phyloP scores from a whole-genome alignment of 2,888 invertebrate species.

The Acrobasis suavella region DNA sequence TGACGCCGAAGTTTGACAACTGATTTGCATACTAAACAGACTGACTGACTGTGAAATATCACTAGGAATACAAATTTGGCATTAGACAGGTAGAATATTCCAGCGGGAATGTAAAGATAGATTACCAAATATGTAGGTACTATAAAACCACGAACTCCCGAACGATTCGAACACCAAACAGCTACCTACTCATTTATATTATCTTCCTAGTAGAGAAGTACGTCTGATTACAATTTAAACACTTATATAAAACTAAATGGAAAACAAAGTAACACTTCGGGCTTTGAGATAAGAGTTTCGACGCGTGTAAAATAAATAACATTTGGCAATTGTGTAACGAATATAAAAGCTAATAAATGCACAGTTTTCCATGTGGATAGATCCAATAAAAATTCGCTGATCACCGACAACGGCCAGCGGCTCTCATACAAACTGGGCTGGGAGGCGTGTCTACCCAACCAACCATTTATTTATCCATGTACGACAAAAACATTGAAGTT shows the following conservation, averaged over 20 bases:
- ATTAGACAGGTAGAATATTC: slow-evolving; percentile 9
- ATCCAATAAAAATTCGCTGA: slow-evolving; percentile 58
- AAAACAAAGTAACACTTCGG: not conserved
- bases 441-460: slow-evolving; percentile 51
- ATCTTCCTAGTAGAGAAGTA: no score
- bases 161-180: no score
- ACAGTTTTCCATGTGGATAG: slow-evolving; percentile 43
- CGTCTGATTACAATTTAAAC: no score
- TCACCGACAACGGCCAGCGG: slow-evolving; percentile 43
- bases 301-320: slow-evolving; percentile 9
- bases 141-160: no score
- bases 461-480: slow-evolving; percentile 30
- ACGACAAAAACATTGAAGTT: slow-evolving; percentile 10
- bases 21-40: slow-evolving; percentile 55
- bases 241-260: not conserved
- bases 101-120: not conserved
- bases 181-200: no score
- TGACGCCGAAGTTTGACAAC: slow-evolving; percentile 45
- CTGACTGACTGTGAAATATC: slow-evolving; percentile 34
- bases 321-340: slow-evolving; percentile 25
- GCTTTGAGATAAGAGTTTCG: not conserved
- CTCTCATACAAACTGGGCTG: slow-evolving; percentile 37
- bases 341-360: slow-evolving; percentile 33
- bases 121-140: no score
- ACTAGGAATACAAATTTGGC: slow-evolving; percentile 26